Conservation (phyloP, 2,113 vertebrate species). For the Nyctibius bracteatus region DNA sequence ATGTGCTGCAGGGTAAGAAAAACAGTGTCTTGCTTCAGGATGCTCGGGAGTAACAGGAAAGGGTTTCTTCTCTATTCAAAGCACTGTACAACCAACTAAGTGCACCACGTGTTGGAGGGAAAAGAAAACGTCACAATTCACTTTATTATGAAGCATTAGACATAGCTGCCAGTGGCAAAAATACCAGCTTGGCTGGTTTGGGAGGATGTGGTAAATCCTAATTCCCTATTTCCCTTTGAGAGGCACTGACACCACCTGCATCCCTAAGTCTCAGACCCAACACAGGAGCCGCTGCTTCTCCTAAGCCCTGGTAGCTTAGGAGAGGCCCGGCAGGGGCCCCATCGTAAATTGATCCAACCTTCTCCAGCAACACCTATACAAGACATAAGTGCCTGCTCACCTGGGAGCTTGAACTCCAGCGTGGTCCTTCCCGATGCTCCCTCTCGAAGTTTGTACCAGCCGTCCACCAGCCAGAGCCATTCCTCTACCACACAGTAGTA, state of each 20-base stretch:
- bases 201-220: slow-evolving; percentile 56
- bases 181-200: slow-evolving; percentile 35
- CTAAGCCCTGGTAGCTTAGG: not conserved
- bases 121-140: not conserved
- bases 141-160: not conserved
- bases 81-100: not conserved
- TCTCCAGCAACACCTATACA: not conserved
- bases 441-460: slow-evolving; percentile 56
- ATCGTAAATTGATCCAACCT: not conserved
- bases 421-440: slow-evolving; percentile 38
- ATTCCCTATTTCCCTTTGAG: slow-evolving; percentile 47
- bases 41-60: not conserved
- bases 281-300: not conserved
- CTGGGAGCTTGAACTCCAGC: slow-evolving; percentile 54
- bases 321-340: not conserved
- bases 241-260: slow-evolving; percentile 36
- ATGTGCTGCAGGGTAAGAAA: not conserved
- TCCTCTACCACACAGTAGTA: slow-evolving; percentile 83
- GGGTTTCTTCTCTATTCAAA: not conserved
- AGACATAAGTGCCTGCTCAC: slow-evolving; percentile 23
- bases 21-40: not conserved
- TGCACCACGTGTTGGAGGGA: not conserved
- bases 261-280: not conserved
- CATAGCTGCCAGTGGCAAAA: not conserved
- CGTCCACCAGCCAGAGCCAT: slow-evolving; percentile 66